Evolutionary conservation across 2,888 invertebrate species (phyloP).

Genomic region (Caenorhabditis parvicauda): DNA sequence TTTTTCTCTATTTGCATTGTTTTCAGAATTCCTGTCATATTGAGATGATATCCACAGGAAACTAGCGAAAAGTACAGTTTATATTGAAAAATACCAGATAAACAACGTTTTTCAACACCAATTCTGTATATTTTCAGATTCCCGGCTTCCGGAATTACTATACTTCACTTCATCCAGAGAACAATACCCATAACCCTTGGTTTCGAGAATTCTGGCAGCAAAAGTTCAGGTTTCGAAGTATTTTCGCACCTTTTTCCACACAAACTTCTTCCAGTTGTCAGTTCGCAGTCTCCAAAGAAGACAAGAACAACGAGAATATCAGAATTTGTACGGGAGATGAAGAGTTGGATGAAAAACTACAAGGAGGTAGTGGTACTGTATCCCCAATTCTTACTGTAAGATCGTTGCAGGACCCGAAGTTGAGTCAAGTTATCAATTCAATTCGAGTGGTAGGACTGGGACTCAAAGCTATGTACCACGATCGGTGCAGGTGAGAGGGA

Average conservation of each 20-base stretch:
- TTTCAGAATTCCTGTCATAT: background rate
- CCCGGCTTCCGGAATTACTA: conserved; percentile 71
- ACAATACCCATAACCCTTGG: conserved; percentile 74
- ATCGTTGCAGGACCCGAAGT: conserved; percentile 72
- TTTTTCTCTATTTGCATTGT: background rate
- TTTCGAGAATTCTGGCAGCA: conserved; percentile 78
- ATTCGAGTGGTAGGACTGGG: conserved; percentile 77
- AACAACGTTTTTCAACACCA: background rate
- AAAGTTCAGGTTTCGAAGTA: conserved; percentile 69
- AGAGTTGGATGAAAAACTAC: conserved; percentile 54
- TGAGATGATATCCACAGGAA: background rate
- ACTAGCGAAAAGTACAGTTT: background rate
- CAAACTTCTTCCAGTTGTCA: conserved; percentile 61
- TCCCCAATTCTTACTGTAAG: background rate
- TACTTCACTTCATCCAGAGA: conserved; percentile 71
- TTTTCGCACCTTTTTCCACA: background rate
- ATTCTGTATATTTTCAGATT: conserved; percentile 16
- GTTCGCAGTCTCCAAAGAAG: conserved; percentile 44
- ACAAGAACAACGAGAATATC: conserved; percentile 42
- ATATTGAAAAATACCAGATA: no score
- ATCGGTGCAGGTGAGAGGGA: conserved; percentile 68
- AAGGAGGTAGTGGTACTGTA: conserved; percentile 43
- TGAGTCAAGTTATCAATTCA: conserved; percentile 78
- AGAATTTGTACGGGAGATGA: conserved; percentile 55
- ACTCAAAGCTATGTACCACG: conserved; percentile 73